Base-by-base conservation (phyloP, 37 sponge, comb jelly and placozoan species). In the Hexactinellida sp. region DNA sequence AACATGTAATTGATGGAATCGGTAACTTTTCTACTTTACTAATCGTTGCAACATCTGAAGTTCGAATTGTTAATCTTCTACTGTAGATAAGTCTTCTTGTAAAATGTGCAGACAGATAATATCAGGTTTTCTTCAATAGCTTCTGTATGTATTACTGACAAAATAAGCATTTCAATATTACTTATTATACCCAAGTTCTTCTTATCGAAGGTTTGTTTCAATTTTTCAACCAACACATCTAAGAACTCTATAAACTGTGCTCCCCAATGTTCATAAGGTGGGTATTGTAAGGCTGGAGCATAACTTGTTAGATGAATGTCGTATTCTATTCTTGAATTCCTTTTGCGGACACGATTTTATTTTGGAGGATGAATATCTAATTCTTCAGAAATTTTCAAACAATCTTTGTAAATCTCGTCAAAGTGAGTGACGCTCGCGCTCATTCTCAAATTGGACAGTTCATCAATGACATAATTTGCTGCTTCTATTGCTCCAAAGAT, bases 401-500 rank as follows among this genome's bases (percentile, higher is more conserved):
- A 63, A 63, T 63, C 76, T 63, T 63, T 63, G 76, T 63, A 63
- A 63, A 63, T 63, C 76, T 63, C 76, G 76, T 63, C 76, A 63
- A 63, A 63, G 76, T 63, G 76, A 63, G 76, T 63, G 13, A 21
- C 76, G 76, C 76, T 32, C 76, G 13, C 13, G 76, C 76, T 32
- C 76, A 63, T 63, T 63, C 76, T 63, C 76, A 23, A 63, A 63
- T 63, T 23, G 25, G 76, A 63, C 76, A 63, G 76, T 63, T 63
- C 76, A 63, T 63, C 25, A 63, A 47, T 63, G 30, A 28, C 34
- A 63, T 63, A 63, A 63, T 63, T 63, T 63, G 76, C 34, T 63
- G 76, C 76, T 63, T 63, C 76, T 63, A 63, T 63, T 63, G 76
- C 76, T 63, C 76, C 76, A 63, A 63, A 63, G 76, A 63, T 63